phyloP scores from a whole-genome alignment of 2,797 vertebrate genomes.

The Heterohyrax brucei region DNA sequence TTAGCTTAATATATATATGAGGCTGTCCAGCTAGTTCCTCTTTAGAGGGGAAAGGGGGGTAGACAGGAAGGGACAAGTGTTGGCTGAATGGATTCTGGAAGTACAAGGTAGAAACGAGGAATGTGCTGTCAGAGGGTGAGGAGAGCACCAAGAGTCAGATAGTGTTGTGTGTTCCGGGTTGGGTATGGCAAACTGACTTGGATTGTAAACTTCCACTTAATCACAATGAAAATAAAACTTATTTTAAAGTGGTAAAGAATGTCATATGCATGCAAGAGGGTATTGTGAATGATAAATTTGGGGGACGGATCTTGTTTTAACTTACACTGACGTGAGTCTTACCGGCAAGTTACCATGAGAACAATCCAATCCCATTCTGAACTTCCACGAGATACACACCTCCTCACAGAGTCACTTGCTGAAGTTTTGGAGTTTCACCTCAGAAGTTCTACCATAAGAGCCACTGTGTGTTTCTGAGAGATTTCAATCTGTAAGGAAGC shows the following conservation, averaged over 20 bases:
- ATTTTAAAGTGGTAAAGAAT: not conserved
- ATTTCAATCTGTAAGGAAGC: not conserved
- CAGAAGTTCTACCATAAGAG: not conserved
- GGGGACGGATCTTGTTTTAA: not conserved
- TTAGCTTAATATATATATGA: too few species aligned
- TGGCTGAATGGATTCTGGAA: too few species aligned
- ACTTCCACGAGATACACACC: accelerated
- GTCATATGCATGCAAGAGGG: not conserved
- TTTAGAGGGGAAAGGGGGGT: too few species aligned
- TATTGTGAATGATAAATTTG: accelerated
- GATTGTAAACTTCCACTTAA: too few species aligned
- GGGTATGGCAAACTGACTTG: too few species aligned
- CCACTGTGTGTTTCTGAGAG: not conserved
- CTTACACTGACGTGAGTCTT: not conserved
- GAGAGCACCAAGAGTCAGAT: too few species aligned
- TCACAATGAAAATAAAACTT: too few species aligned
- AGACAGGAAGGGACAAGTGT: too few species aligned
- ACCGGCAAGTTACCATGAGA: not conserved
- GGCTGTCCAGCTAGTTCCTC: too few species aligned
- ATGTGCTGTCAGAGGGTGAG: too few species aligned
- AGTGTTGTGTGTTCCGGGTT: too few species aligned
- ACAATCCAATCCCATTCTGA: not conserved
- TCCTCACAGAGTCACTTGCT: not conserved
- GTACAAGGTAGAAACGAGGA: too few species aligned
- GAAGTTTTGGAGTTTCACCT: not conserved